phyloP scores from a whole-genome alignment of 2,797 vertebrate species.

The Borostomias antarcticus region DNA sequence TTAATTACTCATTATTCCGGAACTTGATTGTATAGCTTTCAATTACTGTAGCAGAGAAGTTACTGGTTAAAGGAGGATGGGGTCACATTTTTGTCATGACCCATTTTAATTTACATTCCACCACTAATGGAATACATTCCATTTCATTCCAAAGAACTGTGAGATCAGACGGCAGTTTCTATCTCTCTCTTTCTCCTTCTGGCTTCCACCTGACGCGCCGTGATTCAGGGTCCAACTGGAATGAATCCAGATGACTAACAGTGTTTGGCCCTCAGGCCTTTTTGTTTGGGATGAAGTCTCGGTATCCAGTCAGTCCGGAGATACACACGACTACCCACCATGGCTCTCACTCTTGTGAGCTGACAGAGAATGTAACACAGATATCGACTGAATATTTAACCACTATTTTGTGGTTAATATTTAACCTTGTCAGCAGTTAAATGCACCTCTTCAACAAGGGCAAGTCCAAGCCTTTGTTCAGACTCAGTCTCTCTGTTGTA shows the following conservation, averaged over 20 bases:
- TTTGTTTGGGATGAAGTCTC: not conserved
- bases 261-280: constrained; percentile 22
- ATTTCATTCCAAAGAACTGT: too few species aligned
- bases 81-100: too few species aligned
- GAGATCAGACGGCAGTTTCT: too few species aligned
- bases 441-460: not conserved
- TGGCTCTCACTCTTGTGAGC: not conserved
- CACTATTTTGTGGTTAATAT: not conserved
- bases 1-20: too few species aligned
- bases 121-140: too few species aligned
- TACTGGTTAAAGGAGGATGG: too few species aligned
- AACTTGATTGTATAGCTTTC: too few species aligned
- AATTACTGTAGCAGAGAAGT: too few species aligned
- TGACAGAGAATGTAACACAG: not conserved
- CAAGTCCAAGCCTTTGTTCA: too few species aligned
- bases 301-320: too few species aligned
- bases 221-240: constrained; percentile 7
- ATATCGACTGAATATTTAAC: constrained; percentile 6
- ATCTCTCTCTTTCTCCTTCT: not conserved
- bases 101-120: too few species aligned
- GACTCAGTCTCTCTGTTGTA: too few species aligned
- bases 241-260: constrained; percentile 13
- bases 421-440: not conserved
- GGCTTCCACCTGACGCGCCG: not conserved
- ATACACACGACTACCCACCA: not conserved